Evolutionary conservation across 2,113 vertebrate genomes (phyloP).

Genomic region (Crypturellus undulatus): DNA sequence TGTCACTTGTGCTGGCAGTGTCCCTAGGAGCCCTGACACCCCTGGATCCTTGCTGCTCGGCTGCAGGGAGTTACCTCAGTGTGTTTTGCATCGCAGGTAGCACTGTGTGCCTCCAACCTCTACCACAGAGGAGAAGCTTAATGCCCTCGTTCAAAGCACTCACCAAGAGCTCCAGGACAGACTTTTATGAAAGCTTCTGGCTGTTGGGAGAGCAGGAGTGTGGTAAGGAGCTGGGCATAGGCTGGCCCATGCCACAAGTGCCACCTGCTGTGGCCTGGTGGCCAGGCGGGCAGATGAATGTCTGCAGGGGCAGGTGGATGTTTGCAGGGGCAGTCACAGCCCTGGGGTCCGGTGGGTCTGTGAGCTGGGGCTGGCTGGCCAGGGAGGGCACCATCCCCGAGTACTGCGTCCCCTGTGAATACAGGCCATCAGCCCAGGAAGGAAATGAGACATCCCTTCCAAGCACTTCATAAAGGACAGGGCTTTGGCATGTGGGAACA

Average conservation of each 20-base stretch:
- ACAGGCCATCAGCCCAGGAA: neutral
- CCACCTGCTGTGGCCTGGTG: rapidly evolving
- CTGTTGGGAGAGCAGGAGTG: rapidly evolving
- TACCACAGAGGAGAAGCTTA: rapidly evolving
- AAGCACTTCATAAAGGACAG: rapidly evolving
- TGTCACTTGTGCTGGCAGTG: neutral
- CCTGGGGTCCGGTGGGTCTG: neutral
- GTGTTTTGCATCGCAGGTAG: neutral
- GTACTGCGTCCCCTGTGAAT: neutral
- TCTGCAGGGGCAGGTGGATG: neutral
- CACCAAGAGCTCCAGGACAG: neutral
- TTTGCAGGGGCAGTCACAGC: neutral
- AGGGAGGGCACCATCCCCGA: neutral
- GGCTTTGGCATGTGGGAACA: neutral
- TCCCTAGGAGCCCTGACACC: conserved; percentile 12
- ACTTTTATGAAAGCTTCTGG: rapidly evolving
- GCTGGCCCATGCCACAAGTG: neutral
- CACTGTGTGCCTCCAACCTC: rapidly evolving
- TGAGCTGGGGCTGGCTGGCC: neutral
- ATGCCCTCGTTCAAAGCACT: rapidly evolving
- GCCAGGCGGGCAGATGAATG: rapidly evolving
- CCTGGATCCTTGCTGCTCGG: neutral
- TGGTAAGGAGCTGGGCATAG: no score
- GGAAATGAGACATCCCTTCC: neutral
- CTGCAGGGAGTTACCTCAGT: neutral